Conservation (phyloP, 2,797 vertebrate genomes). For the Typhlichthys eigenmanni region DNA sequence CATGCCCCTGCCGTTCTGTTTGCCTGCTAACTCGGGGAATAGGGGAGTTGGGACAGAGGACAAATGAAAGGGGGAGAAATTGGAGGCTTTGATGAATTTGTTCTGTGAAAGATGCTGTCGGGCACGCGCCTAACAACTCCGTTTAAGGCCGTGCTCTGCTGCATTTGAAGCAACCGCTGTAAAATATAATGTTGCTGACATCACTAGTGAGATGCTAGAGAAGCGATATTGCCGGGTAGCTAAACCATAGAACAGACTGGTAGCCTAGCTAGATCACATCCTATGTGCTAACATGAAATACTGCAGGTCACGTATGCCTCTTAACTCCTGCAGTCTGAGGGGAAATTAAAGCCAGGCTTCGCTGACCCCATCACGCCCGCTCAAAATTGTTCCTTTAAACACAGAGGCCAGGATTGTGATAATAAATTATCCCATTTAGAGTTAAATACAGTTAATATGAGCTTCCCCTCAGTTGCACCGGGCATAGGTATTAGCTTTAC, state of each 20-base stretch:
- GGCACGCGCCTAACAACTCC: slow-evolving; percentile 53
- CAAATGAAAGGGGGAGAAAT: slow-evolving; percentile 17
- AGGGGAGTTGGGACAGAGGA: slow-evolving; percentile 44
- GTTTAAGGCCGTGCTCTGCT: slow-evolving; percentile 54
- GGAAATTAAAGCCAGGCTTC: slow-evolving; percentile 26
- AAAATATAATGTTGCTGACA: slow-evolving; percentile 43
- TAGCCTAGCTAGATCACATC: slow-evolving; percentile 22
- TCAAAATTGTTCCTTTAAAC: too few relatives aligned
- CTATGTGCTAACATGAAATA: slow-evolving; percentile 32
- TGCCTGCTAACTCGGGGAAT: slow-evolving; percentile 51
- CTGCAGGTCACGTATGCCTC: slow-evolving; percentile 14
- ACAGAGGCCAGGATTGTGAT: too few relatives aligned
- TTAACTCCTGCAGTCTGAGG: slow-evolving; percentile 37
- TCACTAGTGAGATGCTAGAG: too few relatives aligned
- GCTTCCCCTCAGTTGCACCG: too few relatives aligned
- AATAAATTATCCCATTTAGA: too few relatives aligned
- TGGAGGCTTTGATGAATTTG: slow-evolving; percentile 58
- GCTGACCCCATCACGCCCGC: background rate
- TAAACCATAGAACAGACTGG: slow-evolving; percentile 37
- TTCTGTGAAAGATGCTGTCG: slow-evolving; percentile 57
- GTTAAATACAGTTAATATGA: too few relatives aligned
- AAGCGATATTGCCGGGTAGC: slow-evolving; percentile 27
- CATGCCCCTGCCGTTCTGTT: slow-evolving; percentile 54
- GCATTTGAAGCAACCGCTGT: slow-evolving; percentile 53
- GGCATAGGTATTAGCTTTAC: too few relatives aligned